phyloP scores from a whole-genome alignment of 2,113 vertebrate species.

The Siniperca chuatsi region DNA sequence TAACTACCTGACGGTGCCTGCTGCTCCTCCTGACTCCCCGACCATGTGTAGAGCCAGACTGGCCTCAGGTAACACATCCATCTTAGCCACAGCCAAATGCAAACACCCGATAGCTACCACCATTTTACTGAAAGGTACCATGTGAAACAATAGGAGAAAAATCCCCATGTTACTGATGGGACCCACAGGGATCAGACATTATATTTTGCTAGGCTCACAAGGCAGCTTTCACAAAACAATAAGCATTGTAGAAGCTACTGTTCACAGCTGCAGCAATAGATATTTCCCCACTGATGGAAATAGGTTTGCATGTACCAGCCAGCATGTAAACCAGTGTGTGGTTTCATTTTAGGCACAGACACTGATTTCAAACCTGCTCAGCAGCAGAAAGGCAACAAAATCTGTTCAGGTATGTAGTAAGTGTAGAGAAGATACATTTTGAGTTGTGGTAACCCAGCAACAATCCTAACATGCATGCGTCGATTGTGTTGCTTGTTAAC shows the following conservation, averaged over 20 bases:
- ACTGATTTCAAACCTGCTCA: conserved; percentile 77
- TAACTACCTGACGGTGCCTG: conserved; percentile 94
- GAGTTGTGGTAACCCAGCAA: conserved; percentile 25
- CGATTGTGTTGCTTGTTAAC: conserved; percentile 38
- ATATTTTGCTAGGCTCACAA: conserved; percentile 8
- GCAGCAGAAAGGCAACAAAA: conserved; percentile 62
- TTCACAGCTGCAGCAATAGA: conserved; percentile 14
- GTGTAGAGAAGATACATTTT: conserved; percentile 45
- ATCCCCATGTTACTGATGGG: not conserved
- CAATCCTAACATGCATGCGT: conserved; percentile 73
- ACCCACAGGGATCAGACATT: not conserved
- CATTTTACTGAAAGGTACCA: conserved; percentile 7
- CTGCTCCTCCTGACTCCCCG: conserved; percentile 89
- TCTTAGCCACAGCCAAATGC: conserved; percentile 1
- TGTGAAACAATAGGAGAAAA: not conserved
- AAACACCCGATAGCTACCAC: not conserved
- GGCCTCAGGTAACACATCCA: conserved; percentile 88
- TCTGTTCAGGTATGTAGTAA: conserved; percentile 74
- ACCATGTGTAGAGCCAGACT: conserved; percentile 92
- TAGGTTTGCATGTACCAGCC: conserved; percentile 55
- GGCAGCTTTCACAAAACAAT: not conserved
- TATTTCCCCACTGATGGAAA: conserved; percentile 58
- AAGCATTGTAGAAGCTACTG: not conserved
- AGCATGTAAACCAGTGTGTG: conserved; percentile 74
- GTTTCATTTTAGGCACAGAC: conserved; percentile 80